Conservation (phyloP, 2,113 vertebrate genomes). For the Nesoenas mayeri region DNA sequence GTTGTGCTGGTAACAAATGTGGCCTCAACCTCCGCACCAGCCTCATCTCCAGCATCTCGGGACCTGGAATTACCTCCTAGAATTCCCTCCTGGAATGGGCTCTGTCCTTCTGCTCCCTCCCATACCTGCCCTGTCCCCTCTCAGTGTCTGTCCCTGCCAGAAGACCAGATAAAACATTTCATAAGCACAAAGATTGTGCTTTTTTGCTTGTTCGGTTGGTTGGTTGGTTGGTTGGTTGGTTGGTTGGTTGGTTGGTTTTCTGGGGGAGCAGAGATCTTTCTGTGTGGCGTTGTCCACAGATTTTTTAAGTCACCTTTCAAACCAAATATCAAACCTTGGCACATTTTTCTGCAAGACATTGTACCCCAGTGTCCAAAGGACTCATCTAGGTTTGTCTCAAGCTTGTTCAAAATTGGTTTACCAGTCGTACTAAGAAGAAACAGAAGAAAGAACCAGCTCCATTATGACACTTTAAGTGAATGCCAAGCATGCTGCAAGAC, state of each 20-base stretch:
- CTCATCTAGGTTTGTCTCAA: background rate
- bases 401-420: background rate
- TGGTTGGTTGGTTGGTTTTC: background rate
- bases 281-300: background rate
- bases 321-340: background rate
- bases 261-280: background rate
- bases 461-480: background rate
- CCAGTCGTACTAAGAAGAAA: background rate
- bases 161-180: background rate
- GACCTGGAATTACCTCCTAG: background rate
- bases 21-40: background rate
- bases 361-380: background rate
- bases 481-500: background rate
- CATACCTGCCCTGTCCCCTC: too few species aligned
- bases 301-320: background rate
- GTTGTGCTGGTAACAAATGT: background rate
- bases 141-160: background rate
- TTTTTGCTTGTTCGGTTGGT: background rate
- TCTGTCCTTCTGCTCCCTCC: background rate
- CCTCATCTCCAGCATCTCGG: rapidly evolving
- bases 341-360: background rate
- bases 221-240: background rate
- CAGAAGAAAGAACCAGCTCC: background rate
- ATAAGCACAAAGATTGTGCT: background rate
- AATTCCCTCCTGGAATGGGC: background rate